A percentile compares a stretch with the other conserved stretches of the same genome.
These are phyloP conservation scores for Seriola quinqueradiata DNA, from an alignment of 2,113 vertebrate species.

Conservation along the genomic window DNA sequence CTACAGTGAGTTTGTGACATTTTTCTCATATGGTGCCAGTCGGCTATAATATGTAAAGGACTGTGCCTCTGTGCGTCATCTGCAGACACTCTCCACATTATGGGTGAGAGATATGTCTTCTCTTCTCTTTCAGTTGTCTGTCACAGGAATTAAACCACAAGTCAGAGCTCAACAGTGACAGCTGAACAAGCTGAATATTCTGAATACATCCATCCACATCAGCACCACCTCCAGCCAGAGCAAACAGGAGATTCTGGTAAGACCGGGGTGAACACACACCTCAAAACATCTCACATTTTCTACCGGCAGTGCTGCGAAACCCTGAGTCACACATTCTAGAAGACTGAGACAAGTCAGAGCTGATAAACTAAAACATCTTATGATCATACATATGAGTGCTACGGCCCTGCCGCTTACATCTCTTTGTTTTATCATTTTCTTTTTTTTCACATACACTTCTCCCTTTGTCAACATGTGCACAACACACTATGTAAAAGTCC, in stretches of 20 bases:
- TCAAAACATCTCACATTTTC: no score
- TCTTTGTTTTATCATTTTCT: neutral
- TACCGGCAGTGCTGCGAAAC: neutral
- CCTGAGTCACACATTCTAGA: neutral
- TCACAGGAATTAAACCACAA: neutral
- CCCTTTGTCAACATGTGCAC: neutral
- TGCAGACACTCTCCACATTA: neutral
- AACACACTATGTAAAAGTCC: neutral
- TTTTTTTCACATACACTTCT: neutral
- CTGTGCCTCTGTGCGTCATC: no score
- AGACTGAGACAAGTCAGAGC: neutral
- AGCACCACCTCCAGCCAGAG: neutral
- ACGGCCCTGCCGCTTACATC: neutral
- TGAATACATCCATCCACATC: neutral
- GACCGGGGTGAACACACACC: no score
- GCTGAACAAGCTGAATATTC: neutral
- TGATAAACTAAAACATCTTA: slow-evolving; percentile 2
- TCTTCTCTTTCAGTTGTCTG: neutral
- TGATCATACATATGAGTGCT: neutral
- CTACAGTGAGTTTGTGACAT: neutral
- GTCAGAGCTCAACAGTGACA: neutral
- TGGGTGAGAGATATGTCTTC: neutral
- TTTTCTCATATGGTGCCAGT: neutral
- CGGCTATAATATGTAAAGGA: neutral
- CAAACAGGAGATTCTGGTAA: no score